Conservation (phyloP, 2,113 vertebrate genomes). For the Vidua chalybeata region DNA sequence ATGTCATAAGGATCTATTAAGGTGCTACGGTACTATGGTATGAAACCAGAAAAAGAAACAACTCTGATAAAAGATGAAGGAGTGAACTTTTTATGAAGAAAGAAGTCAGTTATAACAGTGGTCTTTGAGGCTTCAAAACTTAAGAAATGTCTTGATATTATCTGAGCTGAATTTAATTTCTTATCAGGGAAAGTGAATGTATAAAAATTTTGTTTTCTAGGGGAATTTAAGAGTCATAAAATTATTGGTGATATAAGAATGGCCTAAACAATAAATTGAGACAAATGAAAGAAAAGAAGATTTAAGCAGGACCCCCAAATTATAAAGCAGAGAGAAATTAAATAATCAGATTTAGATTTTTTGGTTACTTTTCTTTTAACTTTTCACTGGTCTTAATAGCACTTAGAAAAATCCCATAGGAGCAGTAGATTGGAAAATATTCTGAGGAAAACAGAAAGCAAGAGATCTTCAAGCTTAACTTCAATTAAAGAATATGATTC, state of each 20-base stretch:
- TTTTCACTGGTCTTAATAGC: neutral
- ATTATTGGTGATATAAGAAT: neutral
- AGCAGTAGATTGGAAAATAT: neutral
- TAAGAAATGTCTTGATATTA: neutral
- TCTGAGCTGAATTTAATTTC: neutral
- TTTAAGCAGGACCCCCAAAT: neutral
- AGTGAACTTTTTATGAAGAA: neutral
- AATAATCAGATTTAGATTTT: neutral
- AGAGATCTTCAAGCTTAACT: neutral
- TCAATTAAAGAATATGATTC: neutral
- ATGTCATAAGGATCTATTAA: neutral
- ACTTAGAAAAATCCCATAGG: neutral
- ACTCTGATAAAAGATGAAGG: neutral
- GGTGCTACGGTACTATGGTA: neutral
- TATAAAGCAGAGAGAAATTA: neutral
- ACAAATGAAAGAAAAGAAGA: neutral
- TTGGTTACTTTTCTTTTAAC: neutral
- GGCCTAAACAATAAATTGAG: neutral
- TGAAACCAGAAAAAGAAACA: neutral
- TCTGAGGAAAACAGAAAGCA: neutral
- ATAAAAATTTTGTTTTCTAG: neutral
- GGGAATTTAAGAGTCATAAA: neutral
- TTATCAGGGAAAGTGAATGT: neutral
- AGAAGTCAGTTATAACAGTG: neutral
- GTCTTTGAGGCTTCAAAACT: neutral